phyloP scores from a whole-genome alignment of 2,113 vertebrate species.

The Plotosus lineatus region DNA sequence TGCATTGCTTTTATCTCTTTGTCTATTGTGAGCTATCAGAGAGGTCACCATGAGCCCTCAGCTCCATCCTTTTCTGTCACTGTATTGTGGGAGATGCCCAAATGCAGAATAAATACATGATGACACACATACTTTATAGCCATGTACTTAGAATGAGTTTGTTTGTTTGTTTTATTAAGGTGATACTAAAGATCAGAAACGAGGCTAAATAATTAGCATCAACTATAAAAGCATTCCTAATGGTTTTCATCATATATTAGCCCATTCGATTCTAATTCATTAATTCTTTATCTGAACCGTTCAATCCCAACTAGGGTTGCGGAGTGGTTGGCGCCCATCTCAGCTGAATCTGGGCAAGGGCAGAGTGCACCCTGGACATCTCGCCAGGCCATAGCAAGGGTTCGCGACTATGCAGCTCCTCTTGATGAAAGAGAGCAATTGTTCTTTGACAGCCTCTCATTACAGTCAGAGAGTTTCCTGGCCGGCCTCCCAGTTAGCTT shows the following conservation, averaged over 20 bases:
- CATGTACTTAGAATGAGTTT: neutral
- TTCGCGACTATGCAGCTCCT: no score
- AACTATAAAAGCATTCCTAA: neutral
- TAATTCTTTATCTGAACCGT: no score
- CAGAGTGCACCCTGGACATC: no score
- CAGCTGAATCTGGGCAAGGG: no score
- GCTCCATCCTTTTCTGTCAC: neutral
- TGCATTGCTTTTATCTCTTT: neutral
- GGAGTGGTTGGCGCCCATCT: no score
- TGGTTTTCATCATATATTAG: neutral
- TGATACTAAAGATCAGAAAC: neutral
- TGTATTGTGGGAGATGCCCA: slow-evolving; percentile 2
- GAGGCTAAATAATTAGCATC: neutral
- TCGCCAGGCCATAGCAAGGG: no score
- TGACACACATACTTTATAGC: neutral
- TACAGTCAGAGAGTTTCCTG: no score
- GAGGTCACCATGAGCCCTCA: neutral
- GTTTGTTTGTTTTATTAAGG: neutral
- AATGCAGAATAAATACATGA: slow-evolving; percentile 15
- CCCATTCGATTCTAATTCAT: no score
- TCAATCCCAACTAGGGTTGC: no score
- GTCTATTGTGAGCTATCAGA: neutral
- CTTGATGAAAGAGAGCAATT: no score
- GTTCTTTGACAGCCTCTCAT: no score
- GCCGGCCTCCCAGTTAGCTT: no score